Evolutionary conservation across 2,888 invertebrate genomes (phyloP).

Genomic region (Bruchidius siliquastri): DNA sequence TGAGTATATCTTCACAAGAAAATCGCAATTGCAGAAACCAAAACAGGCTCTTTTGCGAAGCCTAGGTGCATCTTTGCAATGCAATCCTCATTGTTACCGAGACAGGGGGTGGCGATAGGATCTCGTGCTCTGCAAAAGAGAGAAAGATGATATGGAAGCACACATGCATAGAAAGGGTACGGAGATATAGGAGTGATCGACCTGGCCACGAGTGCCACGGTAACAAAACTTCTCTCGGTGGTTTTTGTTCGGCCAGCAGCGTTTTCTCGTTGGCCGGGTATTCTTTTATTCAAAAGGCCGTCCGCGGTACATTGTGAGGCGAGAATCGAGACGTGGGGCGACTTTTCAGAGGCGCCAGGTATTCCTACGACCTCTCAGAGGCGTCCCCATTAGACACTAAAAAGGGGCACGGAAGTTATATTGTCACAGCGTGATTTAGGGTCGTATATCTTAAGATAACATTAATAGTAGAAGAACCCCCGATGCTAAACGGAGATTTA

Average conservation of each 20-base stretch:
- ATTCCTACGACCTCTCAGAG: not conserved
- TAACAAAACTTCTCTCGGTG: not conserved
- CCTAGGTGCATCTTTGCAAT: not conserved
- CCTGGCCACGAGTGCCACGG: not conserved
- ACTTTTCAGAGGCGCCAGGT: constrained; percentile 2
- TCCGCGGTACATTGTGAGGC: not conserved
- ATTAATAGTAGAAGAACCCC: too few species aligned
- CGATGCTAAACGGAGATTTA: too few species aligned
- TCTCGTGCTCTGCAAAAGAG: not conserved
- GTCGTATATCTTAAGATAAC: too few species aligned
- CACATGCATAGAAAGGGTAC: not conserved
- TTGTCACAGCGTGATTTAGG: too few species aligned
- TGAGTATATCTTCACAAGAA: too few species aligned
- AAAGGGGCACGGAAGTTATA: too few species aligned
- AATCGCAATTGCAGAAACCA: too few species aligned
- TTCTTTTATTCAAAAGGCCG: constrained; percentile 2
- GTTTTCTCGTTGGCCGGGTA: not conserved
- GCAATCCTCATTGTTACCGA: not conserved
- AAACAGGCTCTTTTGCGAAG: too few species aligned
- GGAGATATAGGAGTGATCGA: not conserved
- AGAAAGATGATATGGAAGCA: not conserved
- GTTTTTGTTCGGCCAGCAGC: not conserved
- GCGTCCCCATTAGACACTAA: not conserved
- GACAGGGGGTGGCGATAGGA: not conserved
- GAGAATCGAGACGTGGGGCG: constrained; percentile 1